These are phyloP conservation scores for Megalopta genalis DNA, from an alignment of 1,140 invertebrate genomes.

Conservation along the genomic window DNA sequence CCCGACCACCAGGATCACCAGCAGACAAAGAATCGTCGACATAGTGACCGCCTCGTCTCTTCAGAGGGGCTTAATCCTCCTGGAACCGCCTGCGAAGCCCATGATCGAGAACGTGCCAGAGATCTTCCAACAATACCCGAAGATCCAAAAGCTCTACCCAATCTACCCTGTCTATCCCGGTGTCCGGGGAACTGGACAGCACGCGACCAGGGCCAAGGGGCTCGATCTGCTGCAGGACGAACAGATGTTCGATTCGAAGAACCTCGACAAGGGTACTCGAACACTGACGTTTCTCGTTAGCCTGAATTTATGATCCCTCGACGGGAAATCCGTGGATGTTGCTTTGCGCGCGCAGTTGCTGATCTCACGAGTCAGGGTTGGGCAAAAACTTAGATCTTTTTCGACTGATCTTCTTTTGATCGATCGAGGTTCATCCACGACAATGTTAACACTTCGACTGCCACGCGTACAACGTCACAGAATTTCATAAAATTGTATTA, in stretches of 20 bases:
- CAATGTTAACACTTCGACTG: too few species aligned
- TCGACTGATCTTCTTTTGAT: too few species aligned
- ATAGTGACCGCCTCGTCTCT: conserved; percentile 55
- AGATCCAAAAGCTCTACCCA: conserved; percentile 88
- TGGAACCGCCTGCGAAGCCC: conserved; percentile 70
- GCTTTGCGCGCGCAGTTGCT: background rate
- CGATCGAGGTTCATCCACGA: too few species aligned
- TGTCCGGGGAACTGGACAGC: conserved; percentile 68
- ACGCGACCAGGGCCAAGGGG: conserved; percentile 76
- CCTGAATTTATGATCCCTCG: background rate
- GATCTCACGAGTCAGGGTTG: too few species aligned
- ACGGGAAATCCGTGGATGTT: conserved; percentile 6
- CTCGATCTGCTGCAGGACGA: conserved; percentile 76
- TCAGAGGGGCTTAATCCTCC: conserved; percentile 71
- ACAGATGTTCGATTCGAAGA: conserved; percentile 76
- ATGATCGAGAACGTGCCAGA: conserved; percentile 83
- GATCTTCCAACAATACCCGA: conserved; percentile 86
- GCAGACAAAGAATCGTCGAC: conserved; percentile 28
- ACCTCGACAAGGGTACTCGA: conserved; percentile 75
- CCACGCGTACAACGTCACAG: too few species aligned
- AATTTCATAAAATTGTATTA: too few species aligned
- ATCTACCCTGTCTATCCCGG: conserved; percentile 82
- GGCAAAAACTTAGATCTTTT: too few species aligned
- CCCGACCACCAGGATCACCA: conserved; percentile 51
- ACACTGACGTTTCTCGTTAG: conserved; percentile 7